Conservation (phyloP, 2,888 invertebrate genomes). For the Scaptomyza caliginosa region DNA sequence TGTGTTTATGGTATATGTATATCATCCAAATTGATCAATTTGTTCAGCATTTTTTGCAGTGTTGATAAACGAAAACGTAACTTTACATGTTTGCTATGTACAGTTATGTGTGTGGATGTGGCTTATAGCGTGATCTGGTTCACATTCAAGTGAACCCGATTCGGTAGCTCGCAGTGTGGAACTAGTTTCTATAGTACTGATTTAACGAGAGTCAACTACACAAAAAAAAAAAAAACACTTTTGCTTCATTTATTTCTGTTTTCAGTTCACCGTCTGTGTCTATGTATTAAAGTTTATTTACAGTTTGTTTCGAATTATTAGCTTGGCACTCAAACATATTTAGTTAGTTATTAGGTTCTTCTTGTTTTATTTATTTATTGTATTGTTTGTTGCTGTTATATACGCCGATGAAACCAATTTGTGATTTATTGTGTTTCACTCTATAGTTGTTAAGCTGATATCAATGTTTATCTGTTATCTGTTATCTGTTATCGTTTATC, state of each 20-base stretch:
- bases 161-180: slow-evolving; percentile 13
- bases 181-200: slow-evolving; percentile 16
- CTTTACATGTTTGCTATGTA: slow-evolving; percentile 27
- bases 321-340: slow-evolving; percentile 83
- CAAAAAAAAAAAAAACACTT: slow-evolving; percentile 11
- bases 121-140: slow-evolving; percentile 8
- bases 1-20: neutral
- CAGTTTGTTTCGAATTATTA: slow-evolving; percentile 73
- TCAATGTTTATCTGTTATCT: slow-evolving; percentile 33
- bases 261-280: slow-evolving; percentile 31
- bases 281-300: slow-evolving; percentile 48
- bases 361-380: slow-evolving; percentile 31
- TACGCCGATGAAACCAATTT: slow-evolving; percentile 58
- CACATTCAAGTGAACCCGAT: slow-evolving; percentile 9
- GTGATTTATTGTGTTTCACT: slow-evolving; percentile 62
- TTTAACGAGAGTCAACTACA: slow-evolving; percentile 31
- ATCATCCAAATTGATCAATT: slow-evolving; percentile 6
- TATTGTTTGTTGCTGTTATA: slow-evolving; percentile 44
- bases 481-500: slow-evolving; percentile 23
- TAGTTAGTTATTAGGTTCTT: slow-evolving; percentile 38
- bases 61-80: slow-evolving; percentile 27
- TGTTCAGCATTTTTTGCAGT: slow-evolving; percentile 23
- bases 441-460: slow-evolving; percentile 25
- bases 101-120: slow-evolving; percentile 10
- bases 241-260: slow-evolving; percentile 18